Evolutionary conservation across 2,888 invertebrate species (phyloP), one percentile per base, ranked within the genome.

Genomic region (Scaptomyza flava): DNA sequence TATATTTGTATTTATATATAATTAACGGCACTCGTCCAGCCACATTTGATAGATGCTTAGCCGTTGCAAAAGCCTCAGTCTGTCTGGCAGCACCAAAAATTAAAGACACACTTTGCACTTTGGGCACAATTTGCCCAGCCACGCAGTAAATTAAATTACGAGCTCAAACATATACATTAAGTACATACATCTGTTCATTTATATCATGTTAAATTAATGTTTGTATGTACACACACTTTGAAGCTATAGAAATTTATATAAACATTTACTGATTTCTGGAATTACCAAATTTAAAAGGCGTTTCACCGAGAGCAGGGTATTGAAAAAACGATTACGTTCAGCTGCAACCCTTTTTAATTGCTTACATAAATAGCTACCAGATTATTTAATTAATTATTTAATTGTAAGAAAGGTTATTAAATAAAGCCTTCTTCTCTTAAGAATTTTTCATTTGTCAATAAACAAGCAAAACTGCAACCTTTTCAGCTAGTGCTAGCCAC

Each of bases 21-120:
- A 80, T 80, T 82, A 80, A 79, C 79, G 77, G 47, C 83, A 72
- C 46, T 71, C 65, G 71, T 53, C 52, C 61, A 63, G 48, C 51
- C 58, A 51, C 63, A 81, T 60, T 80, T 79, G 77, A 80, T 80
- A 56, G 62, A 79, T 79, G 79, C 58, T 75, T 43, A 70, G 58
- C 34, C 46, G 6, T 27, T 38, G n/a, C 42, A 30, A 23, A 41
- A 17, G 50, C 36, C 54, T 23, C 23, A 36, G 56, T 31, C 36
- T 38, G 30, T 5, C 41, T 11, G 20, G 12, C 17, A 20, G 34
- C n/a, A 31, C 41, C 43, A 42, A 31, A 64, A 65, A 45, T 63
- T 52, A 56, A 57, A 66, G 66, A 42, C 38, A 42, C 41, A 52
- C 51, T 68, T 61, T 41, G 33, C 69, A 45, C 48, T 48, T 53